Evolutionary conservation across 2,113 vertebrate genomes (phyloP).

Genomic region (Pterocles gutturalis): DNA sequence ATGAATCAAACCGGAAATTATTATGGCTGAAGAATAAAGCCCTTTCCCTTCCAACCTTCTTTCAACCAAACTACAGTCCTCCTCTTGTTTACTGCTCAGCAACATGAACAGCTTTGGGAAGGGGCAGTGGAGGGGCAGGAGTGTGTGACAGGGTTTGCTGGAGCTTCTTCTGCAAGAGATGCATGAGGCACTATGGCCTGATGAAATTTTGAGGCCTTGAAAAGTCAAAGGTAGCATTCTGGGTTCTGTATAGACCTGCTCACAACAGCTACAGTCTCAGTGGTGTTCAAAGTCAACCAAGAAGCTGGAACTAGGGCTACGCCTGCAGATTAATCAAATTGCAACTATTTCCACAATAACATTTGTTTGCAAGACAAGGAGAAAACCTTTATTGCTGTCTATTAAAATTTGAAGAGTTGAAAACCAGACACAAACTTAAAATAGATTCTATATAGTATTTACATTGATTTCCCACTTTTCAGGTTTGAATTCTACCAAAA

Average conservation of each 20-base stretch:
- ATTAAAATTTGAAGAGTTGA: background rate
- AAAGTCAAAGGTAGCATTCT: background rate
- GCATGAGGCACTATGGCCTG: background rate
- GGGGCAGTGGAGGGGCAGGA: background rate
- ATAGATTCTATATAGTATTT: background rate
- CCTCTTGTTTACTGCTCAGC: background rate
- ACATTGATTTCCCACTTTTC: background rate
- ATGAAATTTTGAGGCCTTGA: background rate
- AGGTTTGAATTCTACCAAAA: background rate
- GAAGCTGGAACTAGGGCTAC: background rate
- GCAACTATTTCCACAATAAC: background rate
- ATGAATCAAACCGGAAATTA: background rate
- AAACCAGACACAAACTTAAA: background rate
- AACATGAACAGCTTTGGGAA: background rate
- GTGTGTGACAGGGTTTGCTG: background rate
- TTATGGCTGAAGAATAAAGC: background rate
- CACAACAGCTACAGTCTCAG: background rate
- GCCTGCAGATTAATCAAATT: background rate
- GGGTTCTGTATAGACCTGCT: background rate
- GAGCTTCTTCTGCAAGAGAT: background rate
- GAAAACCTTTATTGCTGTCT: background rate
- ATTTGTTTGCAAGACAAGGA: background rate
- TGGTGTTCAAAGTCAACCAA: background rate
- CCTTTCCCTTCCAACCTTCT: background rate
- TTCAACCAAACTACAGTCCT: background rate